phyloP scores from a whole-genome alignment of 2,113 vertebrate genomes.

The Brevimyrus niger region DNA sequence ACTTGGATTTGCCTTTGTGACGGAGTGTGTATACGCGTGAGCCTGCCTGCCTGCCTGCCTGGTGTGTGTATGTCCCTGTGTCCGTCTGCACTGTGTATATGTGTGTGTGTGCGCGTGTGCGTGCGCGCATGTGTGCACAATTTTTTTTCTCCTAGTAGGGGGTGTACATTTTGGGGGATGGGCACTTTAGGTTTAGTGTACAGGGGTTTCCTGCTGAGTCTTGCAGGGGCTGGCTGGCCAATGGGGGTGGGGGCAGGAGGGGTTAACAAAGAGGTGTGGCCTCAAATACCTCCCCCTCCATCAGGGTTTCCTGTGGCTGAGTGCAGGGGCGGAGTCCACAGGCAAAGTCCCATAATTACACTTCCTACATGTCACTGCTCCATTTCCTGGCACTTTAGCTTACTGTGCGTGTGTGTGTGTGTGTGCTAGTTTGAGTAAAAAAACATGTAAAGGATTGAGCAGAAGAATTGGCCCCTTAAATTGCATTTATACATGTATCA shows the following conservation, averaged over 20 bases:
- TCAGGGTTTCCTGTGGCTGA: constrained; percentile 65
- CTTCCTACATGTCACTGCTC: background rate
- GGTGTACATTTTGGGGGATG: constrained; percentile 48
- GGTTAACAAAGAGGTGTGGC: constrained; percentile 66
- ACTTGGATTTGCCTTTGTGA: constrained; percentile 45
- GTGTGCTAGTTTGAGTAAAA: background rate
- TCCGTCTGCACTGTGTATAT: constrained; percentile 9
- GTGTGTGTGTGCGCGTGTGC: constrained; percentile 24
- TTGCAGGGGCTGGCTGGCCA: constrained; percentile 71
- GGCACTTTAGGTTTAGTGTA: constrained; percentile 60
- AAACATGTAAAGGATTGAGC: background rate
- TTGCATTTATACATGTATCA: background rate
- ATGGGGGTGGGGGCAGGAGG: constrained; percentile 51
- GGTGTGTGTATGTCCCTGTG: background rate
- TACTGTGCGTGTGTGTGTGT: background rate
- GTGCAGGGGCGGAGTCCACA: constrained; percentile 63
- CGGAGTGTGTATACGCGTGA: too few species aligned
- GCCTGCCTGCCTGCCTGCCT: too few species aligned
- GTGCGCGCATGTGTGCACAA: constrained; percentile 9
- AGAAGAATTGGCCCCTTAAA: background rate
- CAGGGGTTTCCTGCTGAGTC: constrained; percentile 68
- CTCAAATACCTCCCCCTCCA: constrained; percentile 47
- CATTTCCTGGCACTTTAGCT: background rate
- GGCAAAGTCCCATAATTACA: constrained; percentile 31
- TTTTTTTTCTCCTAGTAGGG: constrained; percentile 14